Evolutionary conservation across 35 echinoderm and acorn worm genomes (phyloP).

Genomic region (Eucidaris tribuloides): DNA sequence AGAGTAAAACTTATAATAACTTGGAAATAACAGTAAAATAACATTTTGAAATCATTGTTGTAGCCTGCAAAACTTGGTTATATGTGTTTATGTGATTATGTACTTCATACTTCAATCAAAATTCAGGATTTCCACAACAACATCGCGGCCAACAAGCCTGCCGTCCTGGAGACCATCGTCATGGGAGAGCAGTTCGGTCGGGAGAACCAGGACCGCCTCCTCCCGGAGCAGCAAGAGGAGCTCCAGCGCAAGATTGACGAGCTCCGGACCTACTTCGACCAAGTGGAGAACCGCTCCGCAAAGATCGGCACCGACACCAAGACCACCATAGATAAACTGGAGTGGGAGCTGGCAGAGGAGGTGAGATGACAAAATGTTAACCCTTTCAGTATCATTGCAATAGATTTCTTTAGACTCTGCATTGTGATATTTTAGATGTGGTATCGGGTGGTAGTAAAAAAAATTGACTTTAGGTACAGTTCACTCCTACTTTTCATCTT

Average conservation of each 20-base stretch:
- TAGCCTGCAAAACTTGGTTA: no score
- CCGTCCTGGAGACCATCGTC: constrained; percentile 81
- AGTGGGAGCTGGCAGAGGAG: constrained; percentile 82
- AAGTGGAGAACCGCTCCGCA: constrained; percentile 42
- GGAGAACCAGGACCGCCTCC: constrained; percentile 75
- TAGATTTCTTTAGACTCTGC: no score
- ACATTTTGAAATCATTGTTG: no score
- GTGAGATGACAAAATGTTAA: constrained; percentile 19
- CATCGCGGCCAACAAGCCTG: constrained; percentile 82
- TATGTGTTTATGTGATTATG: no score
- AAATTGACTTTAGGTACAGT: no score
- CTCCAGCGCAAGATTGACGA: constrained; percentile 93
- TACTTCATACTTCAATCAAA: no score
- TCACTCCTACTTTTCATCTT: no score
- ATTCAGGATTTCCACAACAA: constrained; percentile 77
- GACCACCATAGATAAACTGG: constrained; percentile 63
- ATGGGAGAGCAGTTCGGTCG: constrained; percentile 87
- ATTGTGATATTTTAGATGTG: no score
- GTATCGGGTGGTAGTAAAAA: no score
- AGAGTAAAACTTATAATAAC: no score
- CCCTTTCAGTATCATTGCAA: no score
- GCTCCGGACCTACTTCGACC: constrained; percentile 78
- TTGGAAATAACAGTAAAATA: no score
- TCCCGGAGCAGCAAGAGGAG: constrained; percentile 73
- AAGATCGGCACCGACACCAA: constrained; percentile 84